Evolutionary conservation across 1,140 invertebrate genomes (phyloP), one percentile per base, ranked within the genome.

Genomic region (Chlorops oryzae): DNA sequence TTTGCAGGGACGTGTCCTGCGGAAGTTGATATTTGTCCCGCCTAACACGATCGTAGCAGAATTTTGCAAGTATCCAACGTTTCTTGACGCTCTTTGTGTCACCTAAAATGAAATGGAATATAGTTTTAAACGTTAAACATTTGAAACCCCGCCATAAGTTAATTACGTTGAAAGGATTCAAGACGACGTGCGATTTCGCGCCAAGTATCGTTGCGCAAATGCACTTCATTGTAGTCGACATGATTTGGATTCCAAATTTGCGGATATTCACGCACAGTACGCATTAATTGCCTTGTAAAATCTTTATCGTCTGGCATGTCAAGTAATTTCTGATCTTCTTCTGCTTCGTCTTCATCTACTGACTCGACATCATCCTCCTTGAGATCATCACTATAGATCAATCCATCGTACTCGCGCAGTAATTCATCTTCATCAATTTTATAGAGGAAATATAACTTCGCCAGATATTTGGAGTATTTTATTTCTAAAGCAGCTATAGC

Each of bases 391-490:
- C n/a, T n/a, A n/a, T n/a, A n/a, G n/a, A n/a, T n/a, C n/a, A n/a
- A n/a, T n/a, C n/a, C n/a, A n/a, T 67, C 64, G 12, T 59, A 62
- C 27, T 69, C 65, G n/a, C 66, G 63, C 1, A 61, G 56, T 18
- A 69, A 51, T 21, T 69, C 65, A 28, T 66, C 61, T 42, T 69
- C 65, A 17, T 69, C 63, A 21, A 69, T 69, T 47, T 69, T 69
- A 27, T 69, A 64, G 0, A 69, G 53, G 35, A 69, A 69, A 52
- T 62, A 69, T 27, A 69, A 51, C 21, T 52, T 64, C 17, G 65
- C 65, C 27, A 69, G 50, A 49, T 69, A 69, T 56, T 69, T 69
- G 0, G 65, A 69, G 32, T 69, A 69, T 38, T 69, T 69, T 2
- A 69, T 35, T 44, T 69, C 65, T 1, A 69, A 52, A 51, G 65